Percentiles rank a stretch among this genome's conserved stretches.
Evolutionary conservation across 2,888 invertebrate genomes (phyloP).

Genomic region (Oligia fasciuncula): DNA sequence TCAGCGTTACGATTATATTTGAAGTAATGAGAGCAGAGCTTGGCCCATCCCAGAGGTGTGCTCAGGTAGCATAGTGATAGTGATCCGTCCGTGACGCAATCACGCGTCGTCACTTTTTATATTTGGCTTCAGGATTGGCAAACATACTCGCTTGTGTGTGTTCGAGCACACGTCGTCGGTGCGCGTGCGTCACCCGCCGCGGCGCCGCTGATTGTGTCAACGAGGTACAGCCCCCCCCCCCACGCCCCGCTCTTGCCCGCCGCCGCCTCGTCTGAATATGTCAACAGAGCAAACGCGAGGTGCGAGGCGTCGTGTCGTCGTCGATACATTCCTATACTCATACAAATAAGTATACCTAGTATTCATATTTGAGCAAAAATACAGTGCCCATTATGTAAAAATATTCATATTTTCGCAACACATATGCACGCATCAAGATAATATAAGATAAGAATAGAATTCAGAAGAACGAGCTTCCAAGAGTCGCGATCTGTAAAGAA

Average conservation of each 20-base stretch:
- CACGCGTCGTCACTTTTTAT: not conserved
- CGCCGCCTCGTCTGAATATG: conserved; percentile 5
- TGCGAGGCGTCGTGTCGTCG: not conserved
- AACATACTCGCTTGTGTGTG: conserved; percentile 35
- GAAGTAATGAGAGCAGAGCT: not conserved
- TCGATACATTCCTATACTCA: not conserved
- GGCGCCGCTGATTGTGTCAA: conserved; percentile 65
- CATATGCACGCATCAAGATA: not conserved
- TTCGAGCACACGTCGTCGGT: conserved; percentile 3
- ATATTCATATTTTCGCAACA: not conserved
- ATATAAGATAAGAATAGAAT: not conserved
- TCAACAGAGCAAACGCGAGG: conserved; percentile 19
- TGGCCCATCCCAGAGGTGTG: too few species aligned
- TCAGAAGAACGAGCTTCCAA: not conserved
- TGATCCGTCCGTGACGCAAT: not conserved
- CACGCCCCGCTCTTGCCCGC: not conserved
- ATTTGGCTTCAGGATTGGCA: conserved; percentile 3
- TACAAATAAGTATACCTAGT: not conserved
- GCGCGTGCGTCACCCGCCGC: conserved; percentile 37
- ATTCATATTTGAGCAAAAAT: not conserved
- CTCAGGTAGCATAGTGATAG: not conserved
- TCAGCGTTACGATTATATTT: not conserved
- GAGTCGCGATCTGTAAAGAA: too few species aligned
- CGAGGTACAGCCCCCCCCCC: not conserved
- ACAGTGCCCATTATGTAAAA: conserved; percentile 2